A percentile compares a stretch with the other conserved stretches of the same genome.
These are phyloP conservation scores for Ammodytes dubius DNA, from an alignment of 2,113 vertebrate genomes.

Conservation along the genomic window DNA sequence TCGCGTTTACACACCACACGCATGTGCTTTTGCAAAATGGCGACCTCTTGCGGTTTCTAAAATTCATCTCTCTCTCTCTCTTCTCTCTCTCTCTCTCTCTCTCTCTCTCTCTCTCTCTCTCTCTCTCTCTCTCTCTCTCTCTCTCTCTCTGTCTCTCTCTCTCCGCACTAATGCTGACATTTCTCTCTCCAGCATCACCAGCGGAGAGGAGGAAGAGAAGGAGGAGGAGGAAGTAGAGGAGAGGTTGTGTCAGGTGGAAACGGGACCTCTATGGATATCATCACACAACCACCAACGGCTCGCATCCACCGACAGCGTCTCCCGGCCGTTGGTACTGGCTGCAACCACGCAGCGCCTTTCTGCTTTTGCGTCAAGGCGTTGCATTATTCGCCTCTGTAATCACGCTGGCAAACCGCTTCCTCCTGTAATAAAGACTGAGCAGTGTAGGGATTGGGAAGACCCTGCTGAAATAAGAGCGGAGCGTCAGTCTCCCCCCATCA, in stretches of 20 bases:
- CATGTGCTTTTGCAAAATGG: too few relatives aligned
- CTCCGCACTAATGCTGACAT: conserved; percentile 78
- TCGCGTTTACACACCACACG: too few relatives aligned
- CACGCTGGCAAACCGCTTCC: conserved; percentile 38
- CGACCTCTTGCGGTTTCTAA: too few relatives aligned
- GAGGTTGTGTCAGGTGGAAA: conserved; percentile 78
- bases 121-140: conserved; percentile 2
- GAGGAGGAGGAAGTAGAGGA: conserved; percentile 67
- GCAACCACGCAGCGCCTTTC: conserved; percentile 49
- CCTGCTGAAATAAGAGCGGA: conserved; percentile 66
- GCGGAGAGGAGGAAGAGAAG: conserved; percentile 69
- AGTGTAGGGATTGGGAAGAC: conserved; percentile 37
- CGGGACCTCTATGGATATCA: conserved; percentile 77
- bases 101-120: neutral
- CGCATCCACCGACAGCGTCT: conserved; percentile 63
- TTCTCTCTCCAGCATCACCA: conserved; percentile 77
- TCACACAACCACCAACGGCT: conserved; percentile 74
- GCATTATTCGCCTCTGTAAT: conserved; percentile 27
- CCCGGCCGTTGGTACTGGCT: conserved; percentile 59
- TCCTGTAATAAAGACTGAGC: conserved; percentile 35
- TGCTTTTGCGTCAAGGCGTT: conserved; percentile 19
- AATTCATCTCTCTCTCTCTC: neutral
- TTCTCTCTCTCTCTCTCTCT: neutral
- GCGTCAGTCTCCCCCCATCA: conserved; percentile 63
- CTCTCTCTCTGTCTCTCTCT: conserved; percentile 23